Base-by-base conservation (phyloP, 2,888 invertebrate species). In the Sminthurides aquaticus region DNA sequence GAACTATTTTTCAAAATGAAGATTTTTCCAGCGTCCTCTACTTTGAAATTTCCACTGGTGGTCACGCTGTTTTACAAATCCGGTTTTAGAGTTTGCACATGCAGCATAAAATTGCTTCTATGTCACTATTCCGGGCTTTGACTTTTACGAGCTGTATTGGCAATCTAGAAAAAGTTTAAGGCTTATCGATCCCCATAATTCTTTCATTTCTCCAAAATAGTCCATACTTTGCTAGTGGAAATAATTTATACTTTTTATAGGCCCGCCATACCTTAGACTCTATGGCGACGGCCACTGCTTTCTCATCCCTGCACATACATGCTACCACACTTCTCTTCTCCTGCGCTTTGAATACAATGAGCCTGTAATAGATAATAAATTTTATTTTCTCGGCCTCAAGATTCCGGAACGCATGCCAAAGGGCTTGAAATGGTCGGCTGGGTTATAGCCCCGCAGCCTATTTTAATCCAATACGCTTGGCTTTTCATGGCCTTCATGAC, bases 141-240 rank as follows among this genome's bases (percentile, higher is more conserved):
- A 62, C 62, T 62, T 62, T 57, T 57, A 62, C 57, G 62, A 49
- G 49, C 55, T 62, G 49, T 62, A 57, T 62, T 49, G 49, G 49
- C 62, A 57, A 62, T 62, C 57, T 49, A 28, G 25, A 24, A 48
- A 49, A 62, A 62, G 26, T 62, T 62, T 62, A 49, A 27, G 56
- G 57, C 54, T 29, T 58, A 58, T 64, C 64, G 58, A 64, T 64
- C 43, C 59, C 29, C 43, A 58, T 59, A 64, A 59, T 58, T 58
- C 59, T 59, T 54, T 34, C 34, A 11, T 15, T 18, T 34, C 24
- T 22, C 3, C 5, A 52, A 15, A 8, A 20, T 8, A 8, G 52
- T 52, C 5, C 22, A 22, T 52, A 20, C n/a, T n/a, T n/a, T n/a
- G n/a, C n/a, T 20, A 5, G 20, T 15, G 22, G 20, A 22, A 52